Conservation (phyloP, 2,888 invertebrate species). For the Parelbella ahira region DNA sequence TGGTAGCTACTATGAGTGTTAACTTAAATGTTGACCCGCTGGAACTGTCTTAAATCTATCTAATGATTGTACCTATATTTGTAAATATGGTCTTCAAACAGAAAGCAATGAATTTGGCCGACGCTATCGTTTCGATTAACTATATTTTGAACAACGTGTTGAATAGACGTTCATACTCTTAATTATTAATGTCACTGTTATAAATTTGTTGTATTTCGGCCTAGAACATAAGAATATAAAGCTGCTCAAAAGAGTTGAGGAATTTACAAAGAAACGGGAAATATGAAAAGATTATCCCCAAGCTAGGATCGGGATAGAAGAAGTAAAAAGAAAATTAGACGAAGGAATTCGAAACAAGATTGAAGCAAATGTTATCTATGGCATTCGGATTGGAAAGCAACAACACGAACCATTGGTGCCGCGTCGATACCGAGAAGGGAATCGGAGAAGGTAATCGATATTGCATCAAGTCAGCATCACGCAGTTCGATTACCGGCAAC, state of each 20-base stretch:
- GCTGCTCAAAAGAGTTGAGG: no score
- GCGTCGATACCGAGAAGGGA: constrained; percentile 27
- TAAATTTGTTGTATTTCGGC: no score
- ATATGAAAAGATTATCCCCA: no score
- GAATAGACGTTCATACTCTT: no score
- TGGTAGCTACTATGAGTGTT: neutral
- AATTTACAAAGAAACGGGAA: no score
- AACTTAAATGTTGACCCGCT: neutral
- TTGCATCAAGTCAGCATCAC: constrained; percentile 24
- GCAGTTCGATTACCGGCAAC: constrained; percentile 24
- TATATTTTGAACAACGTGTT: no score
- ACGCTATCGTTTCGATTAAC: no score
- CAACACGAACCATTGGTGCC: constrained; percentile 13
- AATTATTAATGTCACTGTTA: no score
- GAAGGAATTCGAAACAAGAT: constrained; percentile 10
- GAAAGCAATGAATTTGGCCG: no score
- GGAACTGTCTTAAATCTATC: constrained; percentile 1
- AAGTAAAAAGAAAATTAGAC: constrained; percentile 8
- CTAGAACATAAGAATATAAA: no score
- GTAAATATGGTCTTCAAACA: no score
- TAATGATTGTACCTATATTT: neutral
- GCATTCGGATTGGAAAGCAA: constrained; percentile 23
- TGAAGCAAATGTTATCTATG: constrained; percentile 17
- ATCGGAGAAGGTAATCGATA: constrained; percentile 28
- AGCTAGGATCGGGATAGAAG: neutral